Conservation (phyloP, 2,888 invertebrate species). For the Vesta saturnalis region DNA sequence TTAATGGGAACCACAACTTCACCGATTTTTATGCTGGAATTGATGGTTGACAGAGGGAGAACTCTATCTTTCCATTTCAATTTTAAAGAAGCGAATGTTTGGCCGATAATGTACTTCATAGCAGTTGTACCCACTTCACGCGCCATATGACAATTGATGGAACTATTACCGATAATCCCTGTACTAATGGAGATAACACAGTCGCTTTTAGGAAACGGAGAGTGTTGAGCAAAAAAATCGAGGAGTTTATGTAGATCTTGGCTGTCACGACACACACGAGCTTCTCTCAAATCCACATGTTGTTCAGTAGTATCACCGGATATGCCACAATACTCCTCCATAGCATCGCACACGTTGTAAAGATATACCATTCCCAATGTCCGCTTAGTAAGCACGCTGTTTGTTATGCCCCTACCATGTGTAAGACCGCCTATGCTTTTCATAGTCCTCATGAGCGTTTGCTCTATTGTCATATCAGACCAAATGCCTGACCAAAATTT, state of each 20-base stretch:
- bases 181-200: not conserved
- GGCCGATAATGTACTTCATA: not conserved
- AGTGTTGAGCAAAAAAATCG: not conserved
- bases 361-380: too few species aligned
- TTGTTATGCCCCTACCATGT: not conserved
- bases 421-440: too few species aligned
- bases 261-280: not conserved
- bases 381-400: not conserved
- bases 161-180: not conserved
- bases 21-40: too few species aligned
- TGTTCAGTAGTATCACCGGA: not conserved
- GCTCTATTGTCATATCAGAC: too few species aligned
- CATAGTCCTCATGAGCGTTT: too few species aligned
- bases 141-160: not conserved
- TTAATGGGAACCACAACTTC: too few species aligned
- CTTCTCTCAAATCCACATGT: not conserved
- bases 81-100: not conserved
- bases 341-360: too few species aligned
- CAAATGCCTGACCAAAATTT: too few species aligned
- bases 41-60: too few species aligned
- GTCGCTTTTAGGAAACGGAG: not conserved
- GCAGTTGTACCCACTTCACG: too few species aligned
- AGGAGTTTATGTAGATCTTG: not conserved
- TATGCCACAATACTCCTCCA: too few species aligned
- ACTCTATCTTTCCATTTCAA: not conserved